These are phyloP conservation scores for Morpho helenor DNA, from an alignment of 2,888 invertebrate species.

Conservation along the genomic window DNA sequence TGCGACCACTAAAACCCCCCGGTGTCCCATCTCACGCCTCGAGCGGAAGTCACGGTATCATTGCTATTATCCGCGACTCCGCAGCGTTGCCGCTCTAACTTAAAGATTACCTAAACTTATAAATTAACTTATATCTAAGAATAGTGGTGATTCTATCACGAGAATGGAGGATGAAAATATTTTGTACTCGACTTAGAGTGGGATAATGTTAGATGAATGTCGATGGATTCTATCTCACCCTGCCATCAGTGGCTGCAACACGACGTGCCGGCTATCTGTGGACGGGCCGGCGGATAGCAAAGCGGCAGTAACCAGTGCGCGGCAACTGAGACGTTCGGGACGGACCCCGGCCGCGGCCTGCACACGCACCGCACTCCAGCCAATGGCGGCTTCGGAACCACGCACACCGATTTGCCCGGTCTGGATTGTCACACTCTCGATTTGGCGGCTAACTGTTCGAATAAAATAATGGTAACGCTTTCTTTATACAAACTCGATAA, in stretches of 20 bases:
- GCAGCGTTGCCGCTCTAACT: too few relatives aligned
- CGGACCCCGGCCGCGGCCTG: conserved; percentile 41
- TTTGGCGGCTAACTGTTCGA: conserved; percentile 34
- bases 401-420: conserved; percentile 46
- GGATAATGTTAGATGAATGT: too few relatives aligned
- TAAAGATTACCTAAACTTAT: too few relatives aligned
- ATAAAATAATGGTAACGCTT: background rate
- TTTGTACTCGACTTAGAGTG: too few relatives aligned
- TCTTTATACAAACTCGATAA: too few relatives aligned
- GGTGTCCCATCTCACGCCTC: too few relatives aligned
- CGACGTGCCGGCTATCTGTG: conserved; percentile 38
- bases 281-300: conserved; percentile 40
- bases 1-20: too few relatives aligned
- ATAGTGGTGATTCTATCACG: too few relatives aligned
- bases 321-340: conserved; percentile 41
- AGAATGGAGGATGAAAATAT: too few relatives aligned
- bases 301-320: conserved; percentile 42
- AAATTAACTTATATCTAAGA: too few relatives aligned
- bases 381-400: conserved; percentile 42
- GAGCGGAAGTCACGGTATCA: too few relatives aligned
- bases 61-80: too few relatives aligned
- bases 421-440: conserved; percentile 49
- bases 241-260: conserved; percentile 52
- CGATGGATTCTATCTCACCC: conserved; percentile 38
- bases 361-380: conserved; percentile 38